Conservation (phyloP, 2,113 vertebrate species). For the Epinephelus moara region DNA sequence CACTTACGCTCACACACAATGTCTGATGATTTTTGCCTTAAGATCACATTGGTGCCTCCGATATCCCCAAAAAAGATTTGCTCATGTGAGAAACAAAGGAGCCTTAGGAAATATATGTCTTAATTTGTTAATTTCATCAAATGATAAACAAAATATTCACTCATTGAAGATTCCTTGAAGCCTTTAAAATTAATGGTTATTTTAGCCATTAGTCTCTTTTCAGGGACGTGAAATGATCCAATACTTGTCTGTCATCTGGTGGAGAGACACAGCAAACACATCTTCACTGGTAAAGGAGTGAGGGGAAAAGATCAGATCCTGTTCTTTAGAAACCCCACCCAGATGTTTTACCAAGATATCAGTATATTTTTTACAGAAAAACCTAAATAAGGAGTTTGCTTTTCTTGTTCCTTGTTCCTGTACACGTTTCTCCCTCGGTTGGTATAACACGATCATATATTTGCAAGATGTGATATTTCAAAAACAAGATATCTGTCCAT, state of each 20-base stretch:
- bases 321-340: conserved; percentile 48
- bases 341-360: conserved; percentile 48
- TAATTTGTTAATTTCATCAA: conserved; percentile 28
- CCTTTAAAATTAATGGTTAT: conserved; percentile 7
- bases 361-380: conserved; percentile 47
- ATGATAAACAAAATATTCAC: conserved; percentile 9
- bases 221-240: conserved; percentile 5
- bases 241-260: conserved; percentile 71
- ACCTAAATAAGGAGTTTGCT: conserved; percentile 51
- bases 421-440: conserved; percentile 22
- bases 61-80: conserved; percentile 46
- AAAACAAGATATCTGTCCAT: conserved; percentile 69
- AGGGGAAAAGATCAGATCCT: neutral
- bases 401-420: neutral
- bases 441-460: conserved; percentile 45
- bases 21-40: conserved; percentile 77
- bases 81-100: conserved; percentile 16
- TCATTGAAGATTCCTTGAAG: conserved; percentile 14
- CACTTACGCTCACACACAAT: conserved; percentile 45
- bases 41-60: conserved; percentile 79
- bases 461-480: conserved; percentile 66
- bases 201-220: neutral
- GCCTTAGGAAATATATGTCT: conserved; percentile 12
- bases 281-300: neutral
- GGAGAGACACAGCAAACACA: conserved; percentile 55